Conservation (phyloP, 2,797 vertebrate species). For the Dendrocincla tyrannina region DNA sequence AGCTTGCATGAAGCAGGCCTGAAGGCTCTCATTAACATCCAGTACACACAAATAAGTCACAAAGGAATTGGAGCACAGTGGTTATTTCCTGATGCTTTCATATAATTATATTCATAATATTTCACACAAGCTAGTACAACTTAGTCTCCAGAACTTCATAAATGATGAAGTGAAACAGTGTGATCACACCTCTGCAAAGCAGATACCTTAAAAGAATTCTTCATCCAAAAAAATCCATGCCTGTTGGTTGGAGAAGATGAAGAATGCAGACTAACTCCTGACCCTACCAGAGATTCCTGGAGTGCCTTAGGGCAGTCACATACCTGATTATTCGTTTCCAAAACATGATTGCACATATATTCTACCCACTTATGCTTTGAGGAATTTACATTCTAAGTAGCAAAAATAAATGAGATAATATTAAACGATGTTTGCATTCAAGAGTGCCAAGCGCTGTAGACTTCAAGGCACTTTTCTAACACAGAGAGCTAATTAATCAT, state of each 20-base stretch:
- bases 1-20: not conserved
- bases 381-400: not conserved
- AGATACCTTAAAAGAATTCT: not conserved
- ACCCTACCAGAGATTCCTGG: fast-evolving
- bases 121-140: not conserved
- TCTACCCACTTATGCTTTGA: not conserved
- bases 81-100: not conserved
- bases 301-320: not conserved
- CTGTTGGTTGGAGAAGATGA: not conserved
- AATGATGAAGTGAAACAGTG: not conserved
- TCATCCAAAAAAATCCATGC: not conserved
- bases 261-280: not conserved
- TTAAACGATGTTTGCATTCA: not conserved
- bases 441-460: not conserved
- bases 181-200: not conserved
- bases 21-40: not conserved
- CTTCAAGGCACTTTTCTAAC: not conserved
- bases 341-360: not conserved
- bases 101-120: not conserved
- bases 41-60: not conserved
- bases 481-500: not conserved
- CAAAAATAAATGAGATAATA: not conserved
- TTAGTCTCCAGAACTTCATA: not conserved
- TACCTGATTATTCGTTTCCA: not conserved
- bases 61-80: not conserved